Percentiles rank a stretch among this genome's conserved stretches.
These are phyloP conservation scores for Eulithis prunata DNA, from an alignment of 2,888 invertebrate species.

Conservation along the genomic window DNA sequence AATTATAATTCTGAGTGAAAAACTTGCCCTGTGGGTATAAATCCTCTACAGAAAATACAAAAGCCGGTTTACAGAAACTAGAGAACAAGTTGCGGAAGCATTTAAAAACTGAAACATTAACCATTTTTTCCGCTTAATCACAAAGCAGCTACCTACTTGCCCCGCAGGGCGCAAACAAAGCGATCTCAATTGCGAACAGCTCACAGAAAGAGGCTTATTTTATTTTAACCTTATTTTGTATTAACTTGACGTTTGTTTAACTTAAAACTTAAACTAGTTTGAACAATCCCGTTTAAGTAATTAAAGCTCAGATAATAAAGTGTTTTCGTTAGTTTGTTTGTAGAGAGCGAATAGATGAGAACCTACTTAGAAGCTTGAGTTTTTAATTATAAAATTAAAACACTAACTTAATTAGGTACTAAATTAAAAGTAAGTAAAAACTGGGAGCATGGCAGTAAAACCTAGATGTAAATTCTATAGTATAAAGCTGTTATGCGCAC, in stretches of 20 bases:
- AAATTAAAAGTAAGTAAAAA: not conserved
- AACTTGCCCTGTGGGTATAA: too few relatives aligned
- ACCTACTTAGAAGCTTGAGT: slow-evolving; percentile 8
- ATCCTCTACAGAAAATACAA: not conserved
- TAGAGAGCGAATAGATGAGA: slow-evolving; percentile 18
- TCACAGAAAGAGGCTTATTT: slow-evolving; percentile 61
- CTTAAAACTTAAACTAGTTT: slow-evolving; percentile 40
- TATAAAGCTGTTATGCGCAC: too few relatives aligned
- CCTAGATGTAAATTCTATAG: not conserved
- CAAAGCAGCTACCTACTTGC: slow-evolving; percentile 46
- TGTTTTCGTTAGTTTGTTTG: slow-evolving; percentile 25
- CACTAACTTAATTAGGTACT: not conserved
- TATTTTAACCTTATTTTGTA: slow-evolving; percentile 44
- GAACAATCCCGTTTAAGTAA: slow-evolving; percentile 30
- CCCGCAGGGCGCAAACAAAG: slow-evolving; percentile 58
- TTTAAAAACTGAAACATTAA: slow-evolving; percentile 24
- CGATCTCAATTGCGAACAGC: slow-evolving; percentile 62
- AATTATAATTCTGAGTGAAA: too few relatives aligned
- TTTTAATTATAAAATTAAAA: slow-evolving; percentile 27
- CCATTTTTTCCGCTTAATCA: slow-evolving; percentile 25
- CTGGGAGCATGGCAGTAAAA: not conserved
- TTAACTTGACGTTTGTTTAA: slow-evolving; percentile 46
- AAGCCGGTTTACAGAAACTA: not conserved
- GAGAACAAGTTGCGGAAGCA: slow-evolving; percentile 19
- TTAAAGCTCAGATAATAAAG: slow-evolving; percentile 31